Evolutionary conservation across 1,140 invertebrate species (phyloP).

Genomic region (Leptinotarsa undecemlineata): DNA sequence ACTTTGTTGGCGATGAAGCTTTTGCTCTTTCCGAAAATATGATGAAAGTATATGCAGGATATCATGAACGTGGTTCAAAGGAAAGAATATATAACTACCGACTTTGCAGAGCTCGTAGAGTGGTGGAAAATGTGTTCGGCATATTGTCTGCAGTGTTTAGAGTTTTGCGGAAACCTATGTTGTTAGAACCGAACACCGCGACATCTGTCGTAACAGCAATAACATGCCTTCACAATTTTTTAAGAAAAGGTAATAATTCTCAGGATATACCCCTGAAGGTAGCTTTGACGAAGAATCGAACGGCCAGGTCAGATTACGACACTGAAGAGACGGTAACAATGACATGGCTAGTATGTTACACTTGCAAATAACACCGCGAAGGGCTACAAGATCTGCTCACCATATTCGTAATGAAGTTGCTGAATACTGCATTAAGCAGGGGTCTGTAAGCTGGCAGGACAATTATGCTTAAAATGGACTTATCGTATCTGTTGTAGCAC

Average conservation of each 20-base stretch:
- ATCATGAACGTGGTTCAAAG: conserved; percentile 34
- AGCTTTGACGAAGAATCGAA: conserved; percentile 22
- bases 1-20: conserved; percentile 57
- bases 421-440: background rate
- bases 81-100: conserved; percentile 31
- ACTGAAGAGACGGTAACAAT: background rate
- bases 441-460: background rate
- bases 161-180: conserved; percentile 47
- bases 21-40: conserved; percentile 54
- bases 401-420: background rate
- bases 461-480: background rate
- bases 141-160: conserved; percentile 25
- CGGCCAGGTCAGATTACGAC: background rate
- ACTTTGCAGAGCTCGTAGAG: conserved; percentile 16
- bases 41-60: conserved; percentile 56
- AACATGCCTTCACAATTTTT: conserved; percentile 50
- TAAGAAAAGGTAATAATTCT: conserved; percentile 28
- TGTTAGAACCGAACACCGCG: conserved; percentile 42
- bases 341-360: background rate
- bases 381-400: background rate
- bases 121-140: conserved; percentile 28
- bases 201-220: conserved; percentile 41
- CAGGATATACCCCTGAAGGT: conserved; percentile 4
- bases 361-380: background rate
- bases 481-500: background rate